Evolutionary conservation across 2,888 invertebrate species (phyloP), one percentile per base, ranked within the genome.

Genomic region (Morpho achilles): DNA sequence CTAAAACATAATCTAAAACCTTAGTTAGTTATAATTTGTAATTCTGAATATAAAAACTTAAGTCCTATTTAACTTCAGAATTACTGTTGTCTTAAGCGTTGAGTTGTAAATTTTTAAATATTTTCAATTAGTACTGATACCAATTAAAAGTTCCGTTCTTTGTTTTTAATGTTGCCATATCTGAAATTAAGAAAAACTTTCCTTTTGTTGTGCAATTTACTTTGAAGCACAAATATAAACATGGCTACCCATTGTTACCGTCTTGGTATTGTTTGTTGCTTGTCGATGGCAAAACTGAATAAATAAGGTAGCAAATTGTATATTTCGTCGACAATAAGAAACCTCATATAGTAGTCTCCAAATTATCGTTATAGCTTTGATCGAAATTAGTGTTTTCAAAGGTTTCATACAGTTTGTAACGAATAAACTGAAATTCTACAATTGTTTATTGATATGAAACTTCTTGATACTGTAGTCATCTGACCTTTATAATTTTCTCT

Each of bases 301-400:
- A 66, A 69, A 75, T 68, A 66, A 63, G 63, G 61, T 58, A 49
- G 56, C 54, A 58, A 62, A 56, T 60, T 64, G 67, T 66, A 71
- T 74, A 63, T 63, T 65, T 65, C 59, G 56, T 50, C 62, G 59
- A 73, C 70, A 77, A 78, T 73, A 61, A 64, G 78, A 80, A 80
- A 66, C 73, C 82, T 61, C 67, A 62, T 53, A 71, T 69, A 74
- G 69, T 66, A 67, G 67, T 67, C 48, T 53, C 53, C 68, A 59
- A 67, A 58, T 63, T 58, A 61, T 51, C 60, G 71, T 32, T 32
- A 76, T 73, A 69, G 70, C 71, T 78, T 76, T 74, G 73, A 74
- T 72, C 68, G 64, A 62, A 63, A 72, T 74, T 68, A 66, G 70
- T 70, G 66, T 68, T 72, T 73, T 70, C 70, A 77, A 77, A 52